Conservation (phyloP, 2,888 invertebrate species). For the Agrotis clavis region DNA sequence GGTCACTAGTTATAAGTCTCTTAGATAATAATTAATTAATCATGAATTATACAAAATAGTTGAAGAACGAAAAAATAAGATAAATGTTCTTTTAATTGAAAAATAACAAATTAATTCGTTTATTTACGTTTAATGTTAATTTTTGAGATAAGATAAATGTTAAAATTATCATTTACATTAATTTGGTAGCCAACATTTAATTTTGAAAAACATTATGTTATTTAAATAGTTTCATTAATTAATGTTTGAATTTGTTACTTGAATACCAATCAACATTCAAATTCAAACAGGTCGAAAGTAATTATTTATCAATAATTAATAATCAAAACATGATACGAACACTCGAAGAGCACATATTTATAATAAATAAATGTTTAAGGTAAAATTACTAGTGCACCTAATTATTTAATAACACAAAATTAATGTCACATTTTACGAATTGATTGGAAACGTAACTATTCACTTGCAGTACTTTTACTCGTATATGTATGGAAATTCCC, state of each 20-base stretch:
- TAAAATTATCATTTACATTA: slow-evolving; percentile 5
- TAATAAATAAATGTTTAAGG: too few relatives aligned
- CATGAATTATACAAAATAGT: too few relatives aligned
- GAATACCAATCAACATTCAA: background rate
- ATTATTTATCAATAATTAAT: too few relatives aligned
- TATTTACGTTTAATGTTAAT: background rate
- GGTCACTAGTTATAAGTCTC: too few relatives aligned
- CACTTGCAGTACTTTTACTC: too few relatives aligned
- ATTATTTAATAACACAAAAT: background rate
- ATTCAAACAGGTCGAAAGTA: background rate
- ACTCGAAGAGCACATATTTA: too few relatives aligned
- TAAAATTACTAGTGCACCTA: background rate
- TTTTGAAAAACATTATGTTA: background rate
- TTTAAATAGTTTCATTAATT: background rate
- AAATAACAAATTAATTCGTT: background rate
- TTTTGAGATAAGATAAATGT: background rate
- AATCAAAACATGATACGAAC: too few relatives aligned
- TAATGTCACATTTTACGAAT: background rate
- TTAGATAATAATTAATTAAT: too few relatives aligned
- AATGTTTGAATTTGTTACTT: background rate
- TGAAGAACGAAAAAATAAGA: too few relatives aligned
- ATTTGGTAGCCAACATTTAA: background rate
- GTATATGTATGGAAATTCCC: too few relatives aligned
- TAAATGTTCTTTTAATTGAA: background rate
- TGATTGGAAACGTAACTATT: too few relatives aligned